A percentile compares a stretch with the other conserved stretches of the same genome.
Conservation (phyloP, 2,113 vertebrate species). For the Eurystomus gularis region DNA sequence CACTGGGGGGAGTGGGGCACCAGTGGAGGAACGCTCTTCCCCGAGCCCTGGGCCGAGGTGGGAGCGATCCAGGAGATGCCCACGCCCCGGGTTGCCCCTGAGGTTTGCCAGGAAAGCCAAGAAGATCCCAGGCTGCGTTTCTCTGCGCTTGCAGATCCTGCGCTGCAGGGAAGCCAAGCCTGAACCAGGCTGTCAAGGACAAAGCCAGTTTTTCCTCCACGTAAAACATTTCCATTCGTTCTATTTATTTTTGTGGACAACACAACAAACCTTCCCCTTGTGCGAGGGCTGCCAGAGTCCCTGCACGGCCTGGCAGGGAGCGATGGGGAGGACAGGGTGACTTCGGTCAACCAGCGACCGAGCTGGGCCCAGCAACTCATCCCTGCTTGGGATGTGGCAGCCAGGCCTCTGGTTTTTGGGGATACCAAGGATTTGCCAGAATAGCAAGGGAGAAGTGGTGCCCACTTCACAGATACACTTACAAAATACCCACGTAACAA, state of each 20-base stretch:
- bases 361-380: too few species aligned
- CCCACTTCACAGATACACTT: too few species aligned
- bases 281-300: background rate
- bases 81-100: fast-evolving
- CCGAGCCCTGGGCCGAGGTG: fast-evolving
- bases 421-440: background rate
- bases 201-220: background rate
- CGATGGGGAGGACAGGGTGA: background rate
- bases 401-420: background rate
- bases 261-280: fast-evolving
- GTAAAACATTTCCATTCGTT: fast-evolving
- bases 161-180: background rate
- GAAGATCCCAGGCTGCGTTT: fast-evolving
- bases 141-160: background rate
- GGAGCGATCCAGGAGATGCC: background rate
- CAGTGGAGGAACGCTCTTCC: background rate
- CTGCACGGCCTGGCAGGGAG: fast-evolving
- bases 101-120: background rate
- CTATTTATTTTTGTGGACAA: background rate
- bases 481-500: too few species aligned
- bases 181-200: background rate
- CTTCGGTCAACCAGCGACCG: fast-evolving
- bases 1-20: fast-evolving
- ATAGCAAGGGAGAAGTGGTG: too few species aligned
- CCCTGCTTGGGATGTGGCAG: fast-evolving